Evolutionary conservation across 2,113 vertebrate species (phyloP).

Genomic region (Cyanoderma ruficeps): DNA sequence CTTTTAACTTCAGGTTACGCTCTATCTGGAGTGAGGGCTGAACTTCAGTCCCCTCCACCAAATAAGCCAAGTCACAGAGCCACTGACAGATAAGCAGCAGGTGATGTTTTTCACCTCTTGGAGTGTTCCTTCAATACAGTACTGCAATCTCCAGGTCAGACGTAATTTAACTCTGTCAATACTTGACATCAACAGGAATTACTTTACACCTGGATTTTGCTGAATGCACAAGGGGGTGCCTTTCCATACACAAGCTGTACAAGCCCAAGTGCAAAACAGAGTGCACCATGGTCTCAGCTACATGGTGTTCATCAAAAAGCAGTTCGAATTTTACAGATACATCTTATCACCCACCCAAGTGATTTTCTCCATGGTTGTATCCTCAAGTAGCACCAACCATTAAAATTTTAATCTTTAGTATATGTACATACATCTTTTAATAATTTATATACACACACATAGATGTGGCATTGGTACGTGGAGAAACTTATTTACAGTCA

Average conservation of each 20-base stretch:
- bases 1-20: neutral
- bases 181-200: neutral
- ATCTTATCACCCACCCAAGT: neutral
- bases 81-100: neutral
- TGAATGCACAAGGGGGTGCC: neutral
- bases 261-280: neutral
- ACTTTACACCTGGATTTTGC: neutral
- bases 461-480: fast-evolving
- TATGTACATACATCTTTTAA: neutral
- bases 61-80: fast-evolving
- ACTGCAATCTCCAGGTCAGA: neutral
- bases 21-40: neutral
- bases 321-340: neutral
- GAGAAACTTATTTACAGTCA: neutral
- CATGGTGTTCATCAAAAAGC: slow-evolving; percentile 3
- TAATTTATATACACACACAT: neutral
- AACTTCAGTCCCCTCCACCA: neutral
- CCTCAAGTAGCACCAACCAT: neutral
- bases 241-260: neutral
- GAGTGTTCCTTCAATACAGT: neutral
- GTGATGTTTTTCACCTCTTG: neutral
- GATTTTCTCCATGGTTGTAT: neutral
- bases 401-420: neutral
- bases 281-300: neutral
- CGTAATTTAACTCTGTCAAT: neutral